These are phyloP conservation scores for Naso thynnoides DNA, from an alignment of 2,797 vertebrate genomes.

Conservation along the genomic window DNA sequence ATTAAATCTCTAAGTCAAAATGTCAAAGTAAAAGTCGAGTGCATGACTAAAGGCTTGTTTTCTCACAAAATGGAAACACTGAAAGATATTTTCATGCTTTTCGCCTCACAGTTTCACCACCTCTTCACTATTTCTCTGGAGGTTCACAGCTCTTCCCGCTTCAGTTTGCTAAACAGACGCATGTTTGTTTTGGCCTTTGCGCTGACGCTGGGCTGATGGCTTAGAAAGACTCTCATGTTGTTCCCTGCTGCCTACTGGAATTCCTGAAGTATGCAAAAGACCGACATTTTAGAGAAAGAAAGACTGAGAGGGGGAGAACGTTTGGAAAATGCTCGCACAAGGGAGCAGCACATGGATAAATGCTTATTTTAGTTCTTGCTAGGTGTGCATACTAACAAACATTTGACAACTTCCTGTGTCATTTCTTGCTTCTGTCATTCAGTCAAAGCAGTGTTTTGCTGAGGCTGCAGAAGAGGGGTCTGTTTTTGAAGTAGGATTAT, in stretches of 20 bases:
- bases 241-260: slow-evolving; percentile 63
- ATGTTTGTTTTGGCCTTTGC: slow-evolving; percentile 78
- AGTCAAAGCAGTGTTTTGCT: slow-evolving; percentile 48
- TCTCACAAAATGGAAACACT: slow-evolving; percentile 4
- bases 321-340: slow-evolving; percentile 26
- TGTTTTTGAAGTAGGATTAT: slow-evolving; percentile 29
- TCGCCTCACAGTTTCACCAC: slow-evolving; percentile 26
- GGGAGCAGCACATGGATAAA: slow-evolving; percentile 43
- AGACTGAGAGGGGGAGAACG: background rate
- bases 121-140: slow-evolving; percentile 46
- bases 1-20: background rate
- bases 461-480: slow-evolving; percentile 8
- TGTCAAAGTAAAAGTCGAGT: slow-evolving; percentile 7
- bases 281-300: slow-evolving; percentile 40
- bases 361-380: slow-evolving; percentile 32
- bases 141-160: slow-evolving; percentile 57
- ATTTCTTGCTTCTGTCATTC: slow-evolving; percentile 37
- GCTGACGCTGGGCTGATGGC: slow-evolving; percentile 52
- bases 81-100: slow-evolving; percentile 32
- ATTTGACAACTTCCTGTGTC: slow-evolving; percentile 25
- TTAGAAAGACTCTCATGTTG: slow-evolving; percentile 48
- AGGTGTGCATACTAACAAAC: slow-evolving; percentile 22
- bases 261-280: slow-evolving; percentile 57
- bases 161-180: slow-evolving; percentile 75
- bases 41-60: background rate